Evolutionary conservation across 2,888 invertebrate species (phyloP).

Genomic region (Lutraria lutraria): DNA sequence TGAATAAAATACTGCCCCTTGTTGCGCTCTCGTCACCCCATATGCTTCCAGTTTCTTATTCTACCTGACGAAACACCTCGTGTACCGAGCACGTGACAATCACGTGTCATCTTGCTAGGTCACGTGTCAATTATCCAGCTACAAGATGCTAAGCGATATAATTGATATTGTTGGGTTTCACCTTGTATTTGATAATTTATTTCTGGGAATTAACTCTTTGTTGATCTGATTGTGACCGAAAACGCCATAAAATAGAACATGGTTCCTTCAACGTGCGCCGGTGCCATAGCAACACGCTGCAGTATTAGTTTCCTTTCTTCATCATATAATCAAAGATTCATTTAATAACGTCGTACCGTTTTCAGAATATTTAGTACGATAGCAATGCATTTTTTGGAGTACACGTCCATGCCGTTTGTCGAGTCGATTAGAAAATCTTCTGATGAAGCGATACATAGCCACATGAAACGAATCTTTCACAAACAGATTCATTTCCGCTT

Average conservation of each 20-base stretch:
- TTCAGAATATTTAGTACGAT: slow-evolving; percentile 11
- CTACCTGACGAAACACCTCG: slow-evolving; percentile 37
- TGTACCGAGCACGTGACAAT: slow-evolving; percentile 29
- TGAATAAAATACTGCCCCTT: slow-evolving; percentile 32
- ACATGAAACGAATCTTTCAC: slow-evolving; percentile 17
- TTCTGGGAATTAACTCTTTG: slow-evolving; percentile 35
- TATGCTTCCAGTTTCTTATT: slow-evolving; percentile 29
- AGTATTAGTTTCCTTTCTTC: background rate
- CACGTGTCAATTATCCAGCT: slow-evolving; percentile 41
- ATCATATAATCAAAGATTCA: slow-evolving; percentile 2
- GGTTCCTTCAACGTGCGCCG: slow-evolving; percentile 15
- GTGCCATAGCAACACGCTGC: slow-evolving; percentile 30
- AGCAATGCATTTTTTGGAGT: background rate
- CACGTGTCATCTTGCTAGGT: background rate
- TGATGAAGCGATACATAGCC: background rate
- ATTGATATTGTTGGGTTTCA: slow-evolving; percentile 29
- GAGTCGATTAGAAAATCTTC: background rate
- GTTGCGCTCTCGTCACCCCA: slow-evolving; percentile 16
- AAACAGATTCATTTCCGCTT: slow-evolving; percentile 13
- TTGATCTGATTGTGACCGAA: slow-evolving; percentile 36
- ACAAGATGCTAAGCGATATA: slow-evolving; percentile 30
- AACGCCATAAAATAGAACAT: slow-evolving; percentile 45
- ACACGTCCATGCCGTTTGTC: slow-evolving; percentile 6
- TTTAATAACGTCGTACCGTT: slow-evolving; percentile 27
- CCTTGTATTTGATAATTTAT: slow-evolving; percentile 40